Evolutionary conservation across 2,113 vertebrate species (phyloP).

Genomic region (Ceyx cyanopectus): DNA sequence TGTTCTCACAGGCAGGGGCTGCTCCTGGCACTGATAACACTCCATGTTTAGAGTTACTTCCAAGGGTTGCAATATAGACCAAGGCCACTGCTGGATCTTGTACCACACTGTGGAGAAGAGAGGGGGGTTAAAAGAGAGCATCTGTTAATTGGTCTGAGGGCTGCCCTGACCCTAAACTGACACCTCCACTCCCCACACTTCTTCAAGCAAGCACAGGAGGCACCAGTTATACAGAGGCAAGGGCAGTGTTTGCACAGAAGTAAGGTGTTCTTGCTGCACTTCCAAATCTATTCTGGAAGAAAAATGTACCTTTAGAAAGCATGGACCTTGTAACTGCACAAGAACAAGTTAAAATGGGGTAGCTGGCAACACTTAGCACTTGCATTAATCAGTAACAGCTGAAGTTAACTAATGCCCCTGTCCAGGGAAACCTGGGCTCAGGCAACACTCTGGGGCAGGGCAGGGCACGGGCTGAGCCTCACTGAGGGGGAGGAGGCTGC

Average conservation of each 20-base stretch:
- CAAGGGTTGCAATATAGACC: too few species aligned
- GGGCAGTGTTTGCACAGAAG: neutral
- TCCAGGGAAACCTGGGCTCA: neutral
- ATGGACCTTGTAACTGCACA: neutral
- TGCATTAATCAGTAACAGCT: neutral
- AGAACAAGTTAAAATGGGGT: neutral
- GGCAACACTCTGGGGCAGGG: neutral
- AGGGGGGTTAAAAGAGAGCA: too few species aligned
- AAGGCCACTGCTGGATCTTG: too few species aligned
- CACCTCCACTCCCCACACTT: neutral
- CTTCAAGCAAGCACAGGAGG: neutral
- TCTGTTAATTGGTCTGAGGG: too few species aligned
- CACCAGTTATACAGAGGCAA: neutral
- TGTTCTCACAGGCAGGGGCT: too few species aligned
- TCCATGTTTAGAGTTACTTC: too few species aligned
- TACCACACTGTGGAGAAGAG: too few species aligned
- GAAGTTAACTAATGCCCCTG: neutral
- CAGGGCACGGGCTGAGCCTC: fast-evolving
- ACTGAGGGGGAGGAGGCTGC: neutral
- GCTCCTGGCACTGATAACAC: too few species aligned
- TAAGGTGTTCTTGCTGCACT: neutral
- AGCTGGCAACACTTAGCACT: neutral
- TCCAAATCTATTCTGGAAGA: neutral
- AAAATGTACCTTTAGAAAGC: neutral
- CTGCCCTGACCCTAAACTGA: too few species aligned